Percentiles rank a stretch among this genome's conserved stretches.
Conservation (phyloP, 2,888 invertebrate species). For the Drosophila paranaensis region DNA sequence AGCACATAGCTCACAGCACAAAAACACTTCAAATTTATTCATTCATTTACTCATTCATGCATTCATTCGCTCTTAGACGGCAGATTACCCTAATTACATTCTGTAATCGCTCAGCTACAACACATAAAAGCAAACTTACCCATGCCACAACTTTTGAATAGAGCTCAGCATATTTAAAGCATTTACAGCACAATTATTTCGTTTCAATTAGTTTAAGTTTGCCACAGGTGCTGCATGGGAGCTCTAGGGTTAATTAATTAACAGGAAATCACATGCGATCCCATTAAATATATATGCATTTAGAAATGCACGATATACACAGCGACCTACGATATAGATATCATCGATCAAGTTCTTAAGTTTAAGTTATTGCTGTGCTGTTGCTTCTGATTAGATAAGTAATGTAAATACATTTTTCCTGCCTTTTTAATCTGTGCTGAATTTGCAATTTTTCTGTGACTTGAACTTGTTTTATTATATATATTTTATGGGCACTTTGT, state of each 20-base stretch:
- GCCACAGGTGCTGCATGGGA: not conserved
- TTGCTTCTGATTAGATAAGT: not conserved
- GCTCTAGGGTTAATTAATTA: not conserved
- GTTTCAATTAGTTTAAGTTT: constrained; percentile 1
- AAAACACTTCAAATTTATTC: constrained; percentile 30
- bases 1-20: constrained; percentile 10
- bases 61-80: constrained; percentile 9
- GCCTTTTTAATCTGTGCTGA: not conserved
- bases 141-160: constrained; percentile 16
- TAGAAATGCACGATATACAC: not conserved
- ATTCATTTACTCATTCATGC: constrained; percentile 24
- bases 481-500: no score
- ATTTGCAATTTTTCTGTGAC: not conserved
- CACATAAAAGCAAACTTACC: constrained; percentile 36
- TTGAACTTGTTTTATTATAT: no score
- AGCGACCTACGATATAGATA: not conserved
- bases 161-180: constrained; percentile 11
- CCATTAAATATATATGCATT: not conserved
- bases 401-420: not conserved
- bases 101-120: constrained; percentile 24
- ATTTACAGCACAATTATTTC: constrained; percentile 24
- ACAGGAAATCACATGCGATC: not conserved
- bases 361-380: not conserved
- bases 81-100: constrained; percentile 50
- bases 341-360: not conserved